Evolutionary conservation across 1,140 invertebrate genomes (phyloP).

Genomic region (Geopemphigus sp.): DNA sequence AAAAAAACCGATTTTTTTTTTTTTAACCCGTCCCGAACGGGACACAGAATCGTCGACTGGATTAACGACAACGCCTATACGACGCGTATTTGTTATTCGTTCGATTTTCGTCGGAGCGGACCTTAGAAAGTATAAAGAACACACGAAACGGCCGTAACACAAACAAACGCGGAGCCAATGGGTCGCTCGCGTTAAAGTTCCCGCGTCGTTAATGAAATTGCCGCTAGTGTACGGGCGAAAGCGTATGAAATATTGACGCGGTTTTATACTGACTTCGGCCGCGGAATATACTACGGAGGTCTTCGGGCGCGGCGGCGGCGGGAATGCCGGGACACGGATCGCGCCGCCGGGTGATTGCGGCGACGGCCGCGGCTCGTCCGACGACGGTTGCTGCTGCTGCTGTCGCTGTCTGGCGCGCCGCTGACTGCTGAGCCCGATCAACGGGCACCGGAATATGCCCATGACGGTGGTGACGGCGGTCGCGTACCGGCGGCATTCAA

Average conservation of each 20-base stretch:
- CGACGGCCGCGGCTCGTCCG: not conserved
- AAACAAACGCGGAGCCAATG: no score
- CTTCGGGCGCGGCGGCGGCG: not conserved
- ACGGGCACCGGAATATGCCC: slow-evolving; percentile 45
- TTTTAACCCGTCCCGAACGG: no score
- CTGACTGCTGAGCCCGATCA: slow-evolving; percentile 41
- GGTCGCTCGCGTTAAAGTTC: not conserved
- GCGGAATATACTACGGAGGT: not conserved
- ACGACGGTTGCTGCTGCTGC: not conserved
- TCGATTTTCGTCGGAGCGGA: no score
- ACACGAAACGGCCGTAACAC: no score
- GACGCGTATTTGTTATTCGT: no score
- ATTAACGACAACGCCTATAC: no score
- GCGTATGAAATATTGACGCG: no score
- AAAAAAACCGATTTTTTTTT: no score
- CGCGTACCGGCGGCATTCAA: slow-evolving; percentile 32
- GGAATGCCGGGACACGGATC: not conserved
- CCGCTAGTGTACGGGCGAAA: no score
- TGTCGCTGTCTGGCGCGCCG: not conserved
- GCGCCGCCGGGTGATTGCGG: not conserved
- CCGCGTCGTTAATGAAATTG: no score
- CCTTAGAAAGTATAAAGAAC: no score
- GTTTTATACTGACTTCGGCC: slow-evolving; percentile 21
- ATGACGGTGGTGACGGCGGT: not conserved
- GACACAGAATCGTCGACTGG: no score